Base-by-base conservation (phyloP, 2,113 vertebrate genomes). In the Istiophorus platypterus region DNA sequence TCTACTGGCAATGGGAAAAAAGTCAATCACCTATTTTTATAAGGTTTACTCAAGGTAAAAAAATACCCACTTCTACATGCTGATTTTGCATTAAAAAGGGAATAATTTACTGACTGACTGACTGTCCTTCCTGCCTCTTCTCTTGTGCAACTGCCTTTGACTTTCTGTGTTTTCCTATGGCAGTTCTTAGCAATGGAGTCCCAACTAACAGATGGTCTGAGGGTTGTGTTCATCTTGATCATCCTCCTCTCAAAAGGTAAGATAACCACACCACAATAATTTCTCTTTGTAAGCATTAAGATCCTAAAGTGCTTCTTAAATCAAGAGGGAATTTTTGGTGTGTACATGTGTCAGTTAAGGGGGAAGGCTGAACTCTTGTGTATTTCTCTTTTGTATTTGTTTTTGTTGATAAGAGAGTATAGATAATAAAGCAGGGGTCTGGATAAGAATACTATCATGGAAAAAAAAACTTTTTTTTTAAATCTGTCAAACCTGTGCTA, bases 361-460 rank as follows among this genome's bases (percentile, higher is more conserved):
- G n/a, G n/a, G n/a, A n/a, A n/a, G n/a, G n/a, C n/a, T n/a, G n/a
- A n/a, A n/a, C n/a, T n/a, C n/a, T n/a, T n/a, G n/a, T n/a, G n/a
- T n/a, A n/a, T n/a, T n/a, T n/a, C n/a, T n/a, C n/a, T n/a, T n/a
- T n/a, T n/a, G n/a, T n/a, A n/a, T 82, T 91, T 78, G 81, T 91
- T 89, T 91, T 82, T 66, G 80, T 69, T 76, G 91, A 91, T 88
- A 91, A 47, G 49, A 66, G 27, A 52, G 10, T 5, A 29, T 5
- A 52, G 87, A 93, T 90, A 90, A 79, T 20, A 73, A 62, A 52
- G 29, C 76, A 80, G 83, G 42, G 22, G 0, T 29, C 66, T 42
- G 72, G 66, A 52, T 85, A 84, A 75, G 82, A 87, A 70, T 73
- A 15, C 29, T 88, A 81, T 85, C 81, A 49, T 80, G 78, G 65